These are phyloP conservation scores for Drosophila nigrodunni DNA, from an alignment of 1,140 invertebrate genomes.

Conservation along the genomic window DNA sequence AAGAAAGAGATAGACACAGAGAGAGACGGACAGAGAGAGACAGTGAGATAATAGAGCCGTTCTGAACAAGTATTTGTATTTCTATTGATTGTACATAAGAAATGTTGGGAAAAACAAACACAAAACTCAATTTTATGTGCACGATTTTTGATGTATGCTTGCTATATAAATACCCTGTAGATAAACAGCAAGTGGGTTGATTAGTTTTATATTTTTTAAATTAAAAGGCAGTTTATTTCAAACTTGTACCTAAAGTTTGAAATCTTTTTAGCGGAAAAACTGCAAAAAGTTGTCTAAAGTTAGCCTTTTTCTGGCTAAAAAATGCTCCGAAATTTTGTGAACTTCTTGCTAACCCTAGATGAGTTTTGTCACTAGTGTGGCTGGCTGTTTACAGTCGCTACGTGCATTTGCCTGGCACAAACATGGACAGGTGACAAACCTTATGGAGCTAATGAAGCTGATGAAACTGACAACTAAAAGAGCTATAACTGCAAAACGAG, in stretches of 20 bases:
- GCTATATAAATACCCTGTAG: constrained; percentile 2
- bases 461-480: constrained; percentile 40
- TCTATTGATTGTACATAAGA: constrained; percentile 15
- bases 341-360: too few relatives aligned
- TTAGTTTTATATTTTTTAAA: too few relatives aligned
- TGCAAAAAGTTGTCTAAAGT: too few relatives aligned
- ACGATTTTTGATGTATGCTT: background rate
- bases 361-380: too few relatives aligned
- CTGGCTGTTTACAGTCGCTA: background rate
- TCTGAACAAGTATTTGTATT: constrained; percentile 19
- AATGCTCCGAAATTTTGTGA: too few relatives aligned
- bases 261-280: too few relatives aligned
- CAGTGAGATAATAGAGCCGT: background rate
- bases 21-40: background rate
- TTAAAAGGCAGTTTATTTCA: too few relatives aligned
- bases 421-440: constrained; percentile 50
- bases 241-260: too few relatives aligned
- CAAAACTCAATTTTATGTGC: background rate
- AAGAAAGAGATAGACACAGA: background rate
- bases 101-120: constrained; percentile 1
- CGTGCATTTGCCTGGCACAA: constrained; percentile 36
- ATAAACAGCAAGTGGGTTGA: background rate
- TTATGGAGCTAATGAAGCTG: constrained; percentile 54
- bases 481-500: constrained; percentile 25
- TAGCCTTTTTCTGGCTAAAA: too few relatives aligned